Base-by-base conservation (phyloP, 2,797 vertebrate species). In the Epinephelus coioides region DNA sequence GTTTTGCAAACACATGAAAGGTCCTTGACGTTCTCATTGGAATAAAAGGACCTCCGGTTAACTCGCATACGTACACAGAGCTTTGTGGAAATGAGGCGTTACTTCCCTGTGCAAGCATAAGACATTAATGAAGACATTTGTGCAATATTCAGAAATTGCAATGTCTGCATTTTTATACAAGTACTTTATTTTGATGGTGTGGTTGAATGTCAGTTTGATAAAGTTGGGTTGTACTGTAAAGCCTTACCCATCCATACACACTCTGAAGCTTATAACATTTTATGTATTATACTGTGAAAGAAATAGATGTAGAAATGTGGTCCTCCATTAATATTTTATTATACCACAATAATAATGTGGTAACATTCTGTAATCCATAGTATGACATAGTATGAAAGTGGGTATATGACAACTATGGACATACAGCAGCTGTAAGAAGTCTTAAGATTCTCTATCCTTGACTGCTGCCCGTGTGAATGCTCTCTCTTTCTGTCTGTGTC, bases 251-350 rank as follows among this genome's bases (percentile, higher is more conserved):
- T 73, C 7, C 30, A 11, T 60, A 55, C 51, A 66, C 60, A 60
- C 19, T 43, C 62, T n/a, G 17, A 63, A 68, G 15, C 60, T 66
- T 64, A 53, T 51, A 72, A 30, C 59, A 64, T 51, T 86, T 82
- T 3, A 40, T 66, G 18, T 19, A 62, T 74, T 47, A 81, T 50
- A 74, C 62, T 79, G 77, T 83, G 63, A 89, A 92, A 91, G 67
- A 90, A 88, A 57, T 46, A 78, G 70, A 82, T 72, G 73, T 82
- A 76, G 69, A 91, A 80, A 81, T 81, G 38, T 61, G 69, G 34
- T 90, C 73, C 84, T 83, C 69, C 82, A 80, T 86, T 78, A 70
- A 88, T 84, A 62, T 83, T 94, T 93, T 93, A 93, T 94, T 94
- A 79, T 60, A 90, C 91, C 93, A 92, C 91, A 87, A 44, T 86